These are phyloP conservation scores for Beroe forskalii DNA, from an alignment of 37 sponge, comb jelly and placozoan species.

Conservation along the genomic window DNA sequence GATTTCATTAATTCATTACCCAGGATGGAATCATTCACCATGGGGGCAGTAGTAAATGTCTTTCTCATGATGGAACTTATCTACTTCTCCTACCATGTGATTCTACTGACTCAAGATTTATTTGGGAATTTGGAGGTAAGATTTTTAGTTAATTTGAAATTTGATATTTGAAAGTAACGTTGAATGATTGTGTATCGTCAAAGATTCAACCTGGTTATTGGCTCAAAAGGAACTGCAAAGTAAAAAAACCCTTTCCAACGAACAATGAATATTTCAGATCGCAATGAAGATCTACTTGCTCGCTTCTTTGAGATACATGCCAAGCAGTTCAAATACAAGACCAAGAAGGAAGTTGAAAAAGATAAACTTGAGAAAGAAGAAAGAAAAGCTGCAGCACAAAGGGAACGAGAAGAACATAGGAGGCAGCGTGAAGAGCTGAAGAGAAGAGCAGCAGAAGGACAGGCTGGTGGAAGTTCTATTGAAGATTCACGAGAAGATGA, in stretches of 20 bases:
- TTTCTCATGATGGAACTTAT: constrained; percentile 11
- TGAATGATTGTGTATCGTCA: too few species aligned
- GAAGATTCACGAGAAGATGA: neutral
- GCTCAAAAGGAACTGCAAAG: too few species aligned
- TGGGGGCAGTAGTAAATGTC: constrained; percentile 55
- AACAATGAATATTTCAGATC: neutral
- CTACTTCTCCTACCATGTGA: constrained; percentile 53
- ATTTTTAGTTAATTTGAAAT: neutral
- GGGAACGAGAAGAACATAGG: neutral
- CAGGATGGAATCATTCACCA: neutral
- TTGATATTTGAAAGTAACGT: too few species aligned
- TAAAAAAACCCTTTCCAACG: too few species aligned
- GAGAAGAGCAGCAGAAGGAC: neutral
- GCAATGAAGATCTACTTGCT: neutral
- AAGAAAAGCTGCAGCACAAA: neutral
- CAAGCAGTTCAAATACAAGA: constrained; percentile 9
- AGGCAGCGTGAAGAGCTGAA: neutral
- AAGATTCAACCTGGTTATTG: too few species aligned
- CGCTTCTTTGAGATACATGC: neutral
- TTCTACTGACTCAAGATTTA: neutral
- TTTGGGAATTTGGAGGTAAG: constrained; percentile 37
- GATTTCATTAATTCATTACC: too few species aligned
- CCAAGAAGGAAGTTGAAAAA: neutral
- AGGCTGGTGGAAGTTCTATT: too few species aligned
- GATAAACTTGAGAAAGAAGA: neutral